Evolutionary conservation across 2,797 vertebrate species (phyloP).

Genomic region (Brachyrhaphis roseni): DNA sequence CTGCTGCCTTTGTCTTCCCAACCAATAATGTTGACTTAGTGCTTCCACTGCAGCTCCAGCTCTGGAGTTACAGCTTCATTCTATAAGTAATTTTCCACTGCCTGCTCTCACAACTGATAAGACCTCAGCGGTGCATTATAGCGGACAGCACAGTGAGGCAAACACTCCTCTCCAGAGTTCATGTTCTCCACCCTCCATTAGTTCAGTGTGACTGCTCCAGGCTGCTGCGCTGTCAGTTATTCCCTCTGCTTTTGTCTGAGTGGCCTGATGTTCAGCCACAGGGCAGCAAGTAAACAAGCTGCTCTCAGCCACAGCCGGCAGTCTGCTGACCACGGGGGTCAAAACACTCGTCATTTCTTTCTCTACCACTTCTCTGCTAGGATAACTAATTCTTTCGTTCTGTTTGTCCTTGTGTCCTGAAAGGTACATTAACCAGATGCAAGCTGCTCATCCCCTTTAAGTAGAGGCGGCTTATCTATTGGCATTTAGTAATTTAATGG

Average conservation of each 20-base stretch:
- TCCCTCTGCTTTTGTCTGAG: constrained; percentile 63
- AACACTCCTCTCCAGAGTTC: constrained; percentile 31
- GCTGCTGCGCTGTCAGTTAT: constrained; percentile 61
- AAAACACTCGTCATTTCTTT: constrained; percentile 23
- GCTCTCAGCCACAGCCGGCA: constrained; percentile 39
- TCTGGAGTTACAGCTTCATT: constrained; percentile 26
- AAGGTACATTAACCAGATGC: not conserved
- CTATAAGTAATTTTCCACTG: constrained; percentile 4
- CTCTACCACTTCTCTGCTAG: constrained; percentile 8
- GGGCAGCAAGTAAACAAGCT: constrained; percentile 38
- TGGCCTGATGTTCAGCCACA: constrained; percentile 36
- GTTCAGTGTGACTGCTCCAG: constrained; percentile 49
- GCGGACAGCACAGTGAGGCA: constrained; percentile 23
- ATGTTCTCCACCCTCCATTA: constrained; percentile 60
- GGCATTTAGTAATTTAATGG: not conserved
- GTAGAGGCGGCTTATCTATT: not conserved
- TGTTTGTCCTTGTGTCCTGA: not conserved
- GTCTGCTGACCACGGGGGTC: constrained; percentile 32
- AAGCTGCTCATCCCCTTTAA: not conserved
- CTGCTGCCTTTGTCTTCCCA: not conserved
- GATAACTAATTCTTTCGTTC: not conserved
- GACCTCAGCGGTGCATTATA: constrained; percentile 38
- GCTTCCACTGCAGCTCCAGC: constrained; percentile 1
- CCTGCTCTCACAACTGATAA: constrained; percentile 16
- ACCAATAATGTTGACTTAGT: constrained; percentile 2